phyloP scores from a whole-genome alignment of 2,888 invertebrate species.

The Tiliacea citrago region DNA sequence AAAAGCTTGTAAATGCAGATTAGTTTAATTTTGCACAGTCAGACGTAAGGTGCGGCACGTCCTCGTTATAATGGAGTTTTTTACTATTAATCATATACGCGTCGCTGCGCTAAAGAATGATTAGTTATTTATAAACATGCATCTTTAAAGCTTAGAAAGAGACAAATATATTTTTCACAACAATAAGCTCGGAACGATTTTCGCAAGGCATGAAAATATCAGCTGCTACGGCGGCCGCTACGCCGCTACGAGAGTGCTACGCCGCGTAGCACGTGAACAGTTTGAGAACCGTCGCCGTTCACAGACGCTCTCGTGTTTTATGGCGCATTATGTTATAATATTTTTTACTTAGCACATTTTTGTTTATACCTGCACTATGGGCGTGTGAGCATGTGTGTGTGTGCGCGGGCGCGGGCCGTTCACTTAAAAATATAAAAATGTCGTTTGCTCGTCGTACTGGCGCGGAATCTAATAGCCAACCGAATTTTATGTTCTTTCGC shows the following conservation, averaged over 20 bases:
- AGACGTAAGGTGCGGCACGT: constrained; percentile 25
- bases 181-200: constrained; percentile 14
- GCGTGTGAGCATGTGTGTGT: constrained; percentile 62
- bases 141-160: constrained; percentile 13
- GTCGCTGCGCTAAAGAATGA: constrained; percentile 8
- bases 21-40: constrained; percentile 16
- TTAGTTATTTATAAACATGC: constrained; percentile 28
- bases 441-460: constrained; percentile 79
- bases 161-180: constrained; percentile 20
- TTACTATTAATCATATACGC: constrained; percentile 36
- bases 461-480: constrained; percentile 83
- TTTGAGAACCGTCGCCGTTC: constrained; percentile 80
- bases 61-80: constrained; percentile 12
- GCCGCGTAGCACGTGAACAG: constrained; percentile 64
- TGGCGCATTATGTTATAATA: constrained; percentile 89
- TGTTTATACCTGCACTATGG: constrained; percentile 77
- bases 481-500: constrained; percentile 86
- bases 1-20: not conserved
- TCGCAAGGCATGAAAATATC: constrained; percentile 37
- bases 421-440: constrained; percentile 79
- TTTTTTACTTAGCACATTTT: constrained; percentile 90
- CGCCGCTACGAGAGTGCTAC: constrained; percentile 67
- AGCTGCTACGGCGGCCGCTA: constrained; percentile 46
- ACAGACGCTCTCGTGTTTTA: constrained; percentile 85
- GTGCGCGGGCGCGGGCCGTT: constrained; percentile 78